phyloP scores from a whole-genome alignment of 2,113 vertebrate genomes.

The pig (Sus scrofa) region T2T-Sscrofa CM000820.6:62723001-62723500 shows the following conservation, averaged over 20 bases:
- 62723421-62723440: background rate
- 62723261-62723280: background rate
- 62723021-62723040: too few relatives aligned
- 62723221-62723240: too few relatives aligned
- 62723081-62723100: background rate
- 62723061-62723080: background rate
- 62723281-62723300: background rate
- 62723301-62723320: background rate
- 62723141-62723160: too few relatives aligned
- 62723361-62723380: background rate
- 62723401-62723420: background rate
- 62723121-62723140: background rate
- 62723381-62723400: background rate
- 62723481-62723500: background rate
- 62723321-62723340: background rate
- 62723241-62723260: too few relatives aligned
- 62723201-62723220: too few relatives aligned
- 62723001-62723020: too few relatives aligned
- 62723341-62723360: background rate
- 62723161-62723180: too few relatives aligned
- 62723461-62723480: background rate
- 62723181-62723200: too few relatives aligned
- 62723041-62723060: background rate
- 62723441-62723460: background rate
- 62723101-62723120: background rate